These are phyloP conservation scores for Mechanitis mazaeus DNA, from an alignment of 2,888 invertebrate species.

Conservation along the genomic window DNA sequence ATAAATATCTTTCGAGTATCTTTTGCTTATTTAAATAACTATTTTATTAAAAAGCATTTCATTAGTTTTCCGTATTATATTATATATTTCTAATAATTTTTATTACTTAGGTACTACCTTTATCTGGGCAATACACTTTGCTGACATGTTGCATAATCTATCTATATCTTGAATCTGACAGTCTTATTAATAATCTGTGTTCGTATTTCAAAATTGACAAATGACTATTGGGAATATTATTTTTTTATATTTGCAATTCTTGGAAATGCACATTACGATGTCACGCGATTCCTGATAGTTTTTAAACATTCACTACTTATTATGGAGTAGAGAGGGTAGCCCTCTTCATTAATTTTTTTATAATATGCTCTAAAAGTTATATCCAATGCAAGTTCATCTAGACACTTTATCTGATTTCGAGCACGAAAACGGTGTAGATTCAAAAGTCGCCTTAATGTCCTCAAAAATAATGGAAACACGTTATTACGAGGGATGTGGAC, in stretches of 20 bases:
- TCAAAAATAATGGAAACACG: conserved; percentile 65
- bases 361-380: conserved; percentile 20
- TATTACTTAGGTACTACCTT: too few relatives aligned
- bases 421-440: conserved; percentile 39
- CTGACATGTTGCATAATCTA: too few relatives aligned
- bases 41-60: too few relatives aligned
- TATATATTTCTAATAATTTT: too few relatives aligned
- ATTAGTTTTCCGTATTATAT: too few relatives aligned
- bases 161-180: too few relatives aligned
- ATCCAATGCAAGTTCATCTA: conserved; percentile 26
- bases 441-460: conserved; percentile 42
- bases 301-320: conserved; percentile 7
- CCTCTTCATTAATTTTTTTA: conserved; percentile 7
- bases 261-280: conserved; percentile 28
- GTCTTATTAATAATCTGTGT: conserved; percentile 6
- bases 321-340: conserved; percentile 5
- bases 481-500: conserved; percentile 79
- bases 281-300: conserved; percentile 24
- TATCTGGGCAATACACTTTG: too few relatives aligned
- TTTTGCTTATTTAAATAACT: too few relatives aligned
- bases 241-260: conserved; percentile 23
- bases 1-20: too few relatives aligned
- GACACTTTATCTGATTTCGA: conserved; percentile 24
- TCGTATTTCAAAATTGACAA: conserved; percentile 11
- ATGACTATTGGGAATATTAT: conserved; percentile 13